Percentiles rank a stretch among this genome's conserved stretches.
phyloP scores from a whole-genome alignment of 2,113 vertebrate genomes.

The Vulpes lagopus region DNA sequence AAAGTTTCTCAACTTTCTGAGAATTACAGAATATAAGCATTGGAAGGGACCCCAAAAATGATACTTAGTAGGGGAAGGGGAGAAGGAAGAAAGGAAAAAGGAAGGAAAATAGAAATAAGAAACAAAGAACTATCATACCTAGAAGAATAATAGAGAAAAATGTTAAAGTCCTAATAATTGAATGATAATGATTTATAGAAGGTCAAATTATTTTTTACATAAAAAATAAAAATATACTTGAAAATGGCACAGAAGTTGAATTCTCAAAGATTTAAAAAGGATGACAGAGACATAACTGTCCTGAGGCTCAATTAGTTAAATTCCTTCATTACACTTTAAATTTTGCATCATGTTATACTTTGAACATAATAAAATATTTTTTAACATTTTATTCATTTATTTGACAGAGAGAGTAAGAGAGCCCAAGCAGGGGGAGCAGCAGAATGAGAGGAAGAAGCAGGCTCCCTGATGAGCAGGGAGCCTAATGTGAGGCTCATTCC shows the following conservation, averaged over 20 bases:
- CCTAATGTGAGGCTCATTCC: too few relatives aligned
- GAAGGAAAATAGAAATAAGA: background rate
- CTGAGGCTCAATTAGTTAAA: background rate
- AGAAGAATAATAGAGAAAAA: background rate
- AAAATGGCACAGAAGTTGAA: background rate
- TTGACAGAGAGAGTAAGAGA: too few relatives aligned
- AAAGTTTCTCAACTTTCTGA: background rate
- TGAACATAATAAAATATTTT: background rate
- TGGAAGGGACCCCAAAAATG: background rate
- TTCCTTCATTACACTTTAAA: slow-evolving; percentile 3
- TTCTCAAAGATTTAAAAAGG: background rate
- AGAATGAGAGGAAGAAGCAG: too few relatives aligned
- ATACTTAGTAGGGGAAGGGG: background rate
- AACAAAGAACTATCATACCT: background rate
- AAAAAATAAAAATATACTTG: background rate
- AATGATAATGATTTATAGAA: background rate
- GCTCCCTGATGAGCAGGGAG: too few relatives aligned
- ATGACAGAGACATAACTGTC: background rate
- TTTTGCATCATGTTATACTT: background rate
- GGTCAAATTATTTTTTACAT: background rate
- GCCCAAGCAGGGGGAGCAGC: too few relatives aligned
- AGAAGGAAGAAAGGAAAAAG: background rate
- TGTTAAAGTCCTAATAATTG: background rate
- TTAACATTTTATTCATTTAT: too few relatives aligned
- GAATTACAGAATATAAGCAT: background rate